Evolutionary conservation across 2,888 invertebrate species (phyloP), one percentile per base, ranked within the genome.

Genomic region (Amphipyra berbera): DNA sequence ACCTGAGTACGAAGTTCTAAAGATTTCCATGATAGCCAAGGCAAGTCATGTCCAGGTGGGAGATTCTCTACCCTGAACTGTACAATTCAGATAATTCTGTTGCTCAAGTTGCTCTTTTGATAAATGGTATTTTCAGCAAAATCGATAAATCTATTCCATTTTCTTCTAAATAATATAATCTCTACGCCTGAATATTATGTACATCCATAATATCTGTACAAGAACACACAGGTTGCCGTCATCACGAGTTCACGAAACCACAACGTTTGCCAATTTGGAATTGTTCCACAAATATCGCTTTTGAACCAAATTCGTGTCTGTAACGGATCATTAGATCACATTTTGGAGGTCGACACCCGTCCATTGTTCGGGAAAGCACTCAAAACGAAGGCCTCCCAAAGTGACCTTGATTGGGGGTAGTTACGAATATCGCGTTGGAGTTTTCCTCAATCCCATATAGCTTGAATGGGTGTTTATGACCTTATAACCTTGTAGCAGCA

Each of bases 231-330:
- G 21, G 15, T 37, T 46, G 30, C 40, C 10, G 15, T 41, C 50
- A 47, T 58, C 54, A 47, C 54, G 57, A 50, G 40, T 27, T 45
- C 13, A 13, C 40, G 12, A 49, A 56, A 35, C 27, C 47, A 13
- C 12, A 59, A 14, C 41, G 49, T 21, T 48, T 60, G 73, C 75
- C 75, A 70, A 73, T 58, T 70, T 73, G 75, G 75, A 73, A 67
- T 46, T 52, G 71, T 67, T 75, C 73, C 73, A 73, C 59, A 38
- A 70, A 70, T 54, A 59, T 45, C 57, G 53, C 53, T 68, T 66
- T 70, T 66, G 54, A 62, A 66, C 61, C 52, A 64, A 65, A 69
- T 65, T 52, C 61, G 30, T 61, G 69, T 68, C 63, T 70, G 52
- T 53, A 40, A 74, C 52, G 58, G 58, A 56, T 73, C 70, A 66